Evolutionary conservation across 2,113 vertebrate species (phyloP).

Genomic region (Microtus pennsylvanicus): DNA sequence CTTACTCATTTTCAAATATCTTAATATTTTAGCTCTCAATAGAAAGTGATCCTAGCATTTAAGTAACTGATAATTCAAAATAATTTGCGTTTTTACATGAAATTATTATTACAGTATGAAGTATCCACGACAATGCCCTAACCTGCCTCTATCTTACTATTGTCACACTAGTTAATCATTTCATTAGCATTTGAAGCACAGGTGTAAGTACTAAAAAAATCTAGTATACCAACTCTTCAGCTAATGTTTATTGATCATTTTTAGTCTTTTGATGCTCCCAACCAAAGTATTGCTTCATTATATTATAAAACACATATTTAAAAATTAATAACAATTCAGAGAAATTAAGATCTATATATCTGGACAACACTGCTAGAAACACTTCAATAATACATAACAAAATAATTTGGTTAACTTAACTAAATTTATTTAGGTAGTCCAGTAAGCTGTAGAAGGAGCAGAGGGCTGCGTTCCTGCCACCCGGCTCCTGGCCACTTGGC

Average conservation of each 20-base stretch:
- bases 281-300: not conserved
- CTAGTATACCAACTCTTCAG: not conserved
- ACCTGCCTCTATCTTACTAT: not conserved
- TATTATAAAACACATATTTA: not conserved
- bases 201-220: not conserved
- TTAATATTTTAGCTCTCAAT: not conserved
- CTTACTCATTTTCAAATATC: not conserved
- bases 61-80: not conserved
- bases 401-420: not conserved
- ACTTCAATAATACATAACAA: not conserved
- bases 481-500: no score
- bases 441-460: not conserved
- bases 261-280: not conserved
- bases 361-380: not conserved
- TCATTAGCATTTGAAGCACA: not conserved
- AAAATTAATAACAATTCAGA: not conserved
- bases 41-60: not conserved
- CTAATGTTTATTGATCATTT: not conserved
- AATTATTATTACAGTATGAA: not conserved
- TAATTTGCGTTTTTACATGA: not conserved
- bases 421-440: not conserved
- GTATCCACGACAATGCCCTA: not conserved
- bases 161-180: not conserved
- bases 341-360: not conserved
- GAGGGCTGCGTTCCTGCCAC: no score